phyloP scores from a whole-genome alignment of 2,797 vertebrate species.

The Epinephelus malabaricus region DNA sequence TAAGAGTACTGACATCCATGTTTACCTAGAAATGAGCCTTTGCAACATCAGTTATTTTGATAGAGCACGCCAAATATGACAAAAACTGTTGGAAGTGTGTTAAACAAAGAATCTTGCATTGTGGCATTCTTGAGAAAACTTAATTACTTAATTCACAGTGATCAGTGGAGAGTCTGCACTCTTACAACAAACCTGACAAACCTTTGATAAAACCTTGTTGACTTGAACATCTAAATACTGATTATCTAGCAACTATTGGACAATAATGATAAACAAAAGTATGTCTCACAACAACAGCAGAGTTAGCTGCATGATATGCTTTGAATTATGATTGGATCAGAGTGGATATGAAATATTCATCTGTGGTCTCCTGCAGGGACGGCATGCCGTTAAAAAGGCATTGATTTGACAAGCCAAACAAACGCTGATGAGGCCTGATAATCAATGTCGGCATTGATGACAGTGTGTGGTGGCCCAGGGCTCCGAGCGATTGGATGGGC shows the following conservation, averaged over 20 bases:
- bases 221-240: slow-evolving; percentile 13
- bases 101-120: slow-evolving; percentile 1
- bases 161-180: neutral
- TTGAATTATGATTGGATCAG: slow-evolving; percentile 77
- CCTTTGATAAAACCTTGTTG: neutral
- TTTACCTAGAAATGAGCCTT: too few species aligned
- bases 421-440: slow-evolving; percentile 85
- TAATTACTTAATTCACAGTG: slow-evolving; percentile 14
- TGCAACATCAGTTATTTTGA: too few species aligned
- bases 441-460: slow-evolving; percentile 86
- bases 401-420: slow-evolving; percentile 87
- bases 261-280: slow-evolving; percentile 44
- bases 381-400: slow-evolving; percentile 81
- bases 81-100: slow-evolving; percentile 7
- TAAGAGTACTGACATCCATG: too few species aligned
- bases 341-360: slow-evolving; percentile 84
- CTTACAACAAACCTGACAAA: neutral
- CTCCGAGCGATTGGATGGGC: slow-evolving; percentile 78
- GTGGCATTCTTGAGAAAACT: neutral
- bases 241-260: slow-evolving; percentile 12
- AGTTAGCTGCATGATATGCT: slow-evolving; percentile 28
- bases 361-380: slow-evolving; percentile 78
- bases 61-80: neutral
- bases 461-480: slow-evolving; percentile 80
- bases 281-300: slow-evolving; percentile 53